Base-by-base conservation (phyloP, 2,113 vertebrate genomes). In the Gobius niger region DNA sequence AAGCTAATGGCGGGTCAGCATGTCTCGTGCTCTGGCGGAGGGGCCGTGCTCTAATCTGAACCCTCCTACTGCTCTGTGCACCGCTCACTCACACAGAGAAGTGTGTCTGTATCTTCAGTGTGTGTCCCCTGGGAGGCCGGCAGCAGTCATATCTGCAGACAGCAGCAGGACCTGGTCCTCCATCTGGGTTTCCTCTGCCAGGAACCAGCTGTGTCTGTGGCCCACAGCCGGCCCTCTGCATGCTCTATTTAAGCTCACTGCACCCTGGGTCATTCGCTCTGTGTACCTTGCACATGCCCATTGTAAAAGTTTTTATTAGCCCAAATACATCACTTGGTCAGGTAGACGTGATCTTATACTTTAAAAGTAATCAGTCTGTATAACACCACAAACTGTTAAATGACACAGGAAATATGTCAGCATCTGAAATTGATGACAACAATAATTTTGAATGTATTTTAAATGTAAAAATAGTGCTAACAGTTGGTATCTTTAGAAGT, bases 121-220 rank as follows among this genome's bases (percentile, higher is more conserved):
- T 72, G 79, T 67, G 71, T 40, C 82, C 80, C 82, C 78, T 76
- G 92, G 91, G 76, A 90, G 89, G 89, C 90, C 85, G 80, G 89
- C 92, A 92, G 73, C 75, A 89, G 88, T 91, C 94, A 96, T 93
- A 95, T 89, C 82, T 64, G 88, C 9, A n/a, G 81, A 63, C 67
- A 80, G 82, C 83, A 77, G 73, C 72, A 81, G 63, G 86, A 77
- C 76, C 85, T 85, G 91, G 92, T 92, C 92, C 93, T 92, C 85
- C 4, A 79, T 92, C 84, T 77, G 72, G 78, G 88, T 87, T 94
- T 94, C 94, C 92, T 92, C 89, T 90, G 72, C 90, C 95, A 95
- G 95, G 94, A 96, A 95, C 94, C 95, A 96, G 95, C 95, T 95
- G 95, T 78, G 81, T 80, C 76, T 84, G 79, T 2, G 68, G 82